Base-by-base conservation (phyloP, 2,797 vertebrate species). In the Diplodus puntazzo region DNA sequence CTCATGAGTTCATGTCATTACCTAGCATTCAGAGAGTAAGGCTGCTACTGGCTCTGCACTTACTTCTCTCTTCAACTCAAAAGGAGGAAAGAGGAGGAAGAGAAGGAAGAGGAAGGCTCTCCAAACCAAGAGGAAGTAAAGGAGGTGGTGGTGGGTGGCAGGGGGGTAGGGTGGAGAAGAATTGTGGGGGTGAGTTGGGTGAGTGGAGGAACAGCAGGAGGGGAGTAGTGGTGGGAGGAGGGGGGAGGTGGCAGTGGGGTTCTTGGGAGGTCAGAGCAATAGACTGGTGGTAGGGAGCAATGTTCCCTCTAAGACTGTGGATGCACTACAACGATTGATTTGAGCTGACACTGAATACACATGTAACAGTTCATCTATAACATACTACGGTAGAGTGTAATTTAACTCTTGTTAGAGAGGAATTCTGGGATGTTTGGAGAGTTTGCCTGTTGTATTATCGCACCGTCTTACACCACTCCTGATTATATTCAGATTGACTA, bases 61-160 rank as follows among this genome's bases (percentile, higher is more conserved):
- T 96, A 96, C 95, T 95, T 93, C 93, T 95, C 93, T 91, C 86
- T 87, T 93, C 84, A 95, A 94, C 91, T 95, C 91, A 95, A 94
- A 95, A 93, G 88, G 93, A 92, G 93, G 82, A 90, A 92, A 93
- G 88, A 91, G 91, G 90, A 87, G 88, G 93, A 88, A 86, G 88
- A 87, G 74, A 90, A 88, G 83, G 86, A 90, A 88, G 77, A 90
- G 77, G 88, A 69, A 90, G 88, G 88, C 88, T 88, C 82, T 83
- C 82, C 85, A 88, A 91, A 92, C 83, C 74, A 89, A 92, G 80
- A 87, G 80, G 88, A 81, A 84, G 66, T 81, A 79, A 87, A 89
- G 82, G 82, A 75, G 76, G 84, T 79, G 78, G 80, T 71, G 79
- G 78, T 75, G 74, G 84, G 80, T 87, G 73, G 72, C 49, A 59